phyloP scores from a whole-genome alignment of 2,797 vertebrate species.

The Lepus oiostolus region DNA sequence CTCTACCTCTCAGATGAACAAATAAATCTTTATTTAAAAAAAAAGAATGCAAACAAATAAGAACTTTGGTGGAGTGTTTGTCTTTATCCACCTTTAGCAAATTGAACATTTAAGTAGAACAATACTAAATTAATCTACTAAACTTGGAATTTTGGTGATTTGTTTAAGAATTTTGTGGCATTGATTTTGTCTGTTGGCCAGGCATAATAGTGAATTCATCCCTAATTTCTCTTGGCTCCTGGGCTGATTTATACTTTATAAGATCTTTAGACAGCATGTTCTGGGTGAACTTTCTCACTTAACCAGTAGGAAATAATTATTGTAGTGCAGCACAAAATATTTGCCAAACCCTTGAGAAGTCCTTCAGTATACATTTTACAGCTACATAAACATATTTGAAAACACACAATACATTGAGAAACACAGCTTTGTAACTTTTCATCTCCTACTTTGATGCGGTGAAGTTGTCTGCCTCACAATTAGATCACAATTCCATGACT shows the following conservation, averaged over 20 bases:
- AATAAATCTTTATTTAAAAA: too few species aligned
- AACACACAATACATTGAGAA: background rate
- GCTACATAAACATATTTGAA: constrained; percentile 17
- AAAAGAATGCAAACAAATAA: too few species aligned
- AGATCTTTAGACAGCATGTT: background rate
- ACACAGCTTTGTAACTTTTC: background rate
- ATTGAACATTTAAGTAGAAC: background rate
- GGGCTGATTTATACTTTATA: background rate
- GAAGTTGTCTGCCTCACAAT: background rate
- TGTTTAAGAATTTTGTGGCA: background rate
- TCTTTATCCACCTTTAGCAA: constrained; percentile 24
- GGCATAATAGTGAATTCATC: background rate
- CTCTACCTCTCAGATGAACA: too few species aligned
- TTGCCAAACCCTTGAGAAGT: background rate
- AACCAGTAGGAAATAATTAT: background rate
- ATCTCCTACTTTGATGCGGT: background rate
- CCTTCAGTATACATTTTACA: background rate
- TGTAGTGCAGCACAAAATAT: background rate
- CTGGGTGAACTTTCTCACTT: background rate
- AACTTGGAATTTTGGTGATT: background rate
- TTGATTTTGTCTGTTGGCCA: background rate
- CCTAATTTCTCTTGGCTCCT: background rate
- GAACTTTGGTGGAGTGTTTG: background rate
- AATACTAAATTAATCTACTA: background rate
- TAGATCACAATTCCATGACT: background rate